These are phyloP conservation scores for Macheiramphus alcinus DNA, from an alignment of 2,113 vertebrate genomes.

Conservation along the genomic window DNA sequence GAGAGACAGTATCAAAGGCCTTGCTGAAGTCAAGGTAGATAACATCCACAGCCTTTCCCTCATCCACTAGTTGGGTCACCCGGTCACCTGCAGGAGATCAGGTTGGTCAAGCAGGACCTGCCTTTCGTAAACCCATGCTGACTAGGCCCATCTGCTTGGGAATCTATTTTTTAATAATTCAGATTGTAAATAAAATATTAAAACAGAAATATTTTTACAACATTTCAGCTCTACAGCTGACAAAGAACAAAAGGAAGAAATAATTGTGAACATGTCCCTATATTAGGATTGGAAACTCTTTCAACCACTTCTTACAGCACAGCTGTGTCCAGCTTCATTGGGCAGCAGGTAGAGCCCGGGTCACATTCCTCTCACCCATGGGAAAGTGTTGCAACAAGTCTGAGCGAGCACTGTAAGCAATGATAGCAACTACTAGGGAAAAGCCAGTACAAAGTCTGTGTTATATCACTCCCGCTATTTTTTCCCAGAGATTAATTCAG, in stretches of 20 bases:
- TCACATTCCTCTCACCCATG: background rate
- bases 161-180: background rate
- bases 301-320: background rate
- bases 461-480: background rate
- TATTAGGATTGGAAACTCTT: background rate
- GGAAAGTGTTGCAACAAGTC: background rate
- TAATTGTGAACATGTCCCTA: background rate
- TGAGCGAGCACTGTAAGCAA: background rate
- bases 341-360: background rate
- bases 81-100: too few species aligned
- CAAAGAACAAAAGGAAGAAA: background rate
- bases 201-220: background rate
- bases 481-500: background rate
- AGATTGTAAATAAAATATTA: background rate
- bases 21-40: too few species aligned
- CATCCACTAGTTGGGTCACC: too few species aligned
- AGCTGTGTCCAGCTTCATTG: background rate
- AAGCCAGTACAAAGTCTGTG: background rate
- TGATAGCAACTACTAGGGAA: background rate
- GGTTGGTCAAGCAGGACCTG: too few species aligned
- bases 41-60: too few species aligned
- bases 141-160: background rate
- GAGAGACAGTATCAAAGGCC: too few species aligned
- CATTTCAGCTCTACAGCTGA: background rate
- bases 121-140: too few species aligned